Conservation (phyloP, 1,140 invertebrate genomes). For the Dufourea novaeangliae region DNA sequence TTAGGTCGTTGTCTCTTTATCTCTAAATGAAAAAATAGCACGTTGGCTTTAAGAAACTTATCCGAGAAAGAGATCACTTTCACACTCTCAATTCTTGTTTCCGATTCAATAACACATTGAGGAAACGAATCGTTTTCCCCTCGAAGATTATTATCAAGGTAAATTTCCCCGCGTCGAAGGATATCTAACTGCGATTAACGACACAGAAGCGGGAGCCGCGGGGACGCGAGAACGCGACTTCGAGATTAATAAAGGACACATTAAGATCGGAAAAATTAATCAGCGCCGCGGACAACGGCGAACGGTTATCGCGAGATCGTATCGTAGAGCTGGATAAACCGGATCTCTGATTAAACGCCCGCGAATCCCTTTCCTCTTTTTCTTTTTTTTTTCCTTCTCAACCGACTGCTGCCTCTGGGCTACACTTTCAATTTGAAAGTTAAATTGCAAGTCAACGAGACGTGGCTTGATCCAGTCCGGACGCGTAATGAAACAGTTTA, state of each 20-base stretch:
- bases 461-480: slow-evolving; percentile 35
- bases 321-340: slow-evolving; percentile 30
- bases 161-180: neutral
- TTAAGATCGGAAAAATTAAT: slow-evolving; percentile 41
- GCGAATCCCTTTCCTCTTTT: neutral
- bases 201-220: neutral
- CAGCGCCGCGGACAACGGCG: neutral
- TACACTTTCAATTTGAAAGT: slow-evolving; percentile 46
- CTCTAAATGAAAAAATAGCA: no score
- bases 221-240: neutral
- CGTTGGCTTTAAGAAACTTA: no score
- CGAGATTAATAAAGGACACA: slow-evolving; percentile 16
- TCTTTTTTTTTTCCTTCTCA: no score
- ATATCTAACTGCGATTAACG: neutral
- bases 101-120: neutral
- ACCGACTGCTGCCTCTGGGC: neutral
- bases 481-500: slow-evolving; percentile 33
- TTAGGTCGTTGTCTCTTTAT: no score
- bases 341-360: slow-evolving; percentile 35
- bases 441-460: slow-evolving; percentile 49
- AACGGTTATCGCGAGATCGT: slow-evolving; percentile 28
- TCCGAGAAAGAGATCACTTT: no score
- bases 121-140: neutral
- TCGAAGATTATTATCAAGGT: neutral
- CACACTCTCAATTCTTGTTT: no score